Evolutionary conservation across 2,113 vertebrate species (phyloP).

Genomic region (Myiozetetes cayanensis): DNA sequence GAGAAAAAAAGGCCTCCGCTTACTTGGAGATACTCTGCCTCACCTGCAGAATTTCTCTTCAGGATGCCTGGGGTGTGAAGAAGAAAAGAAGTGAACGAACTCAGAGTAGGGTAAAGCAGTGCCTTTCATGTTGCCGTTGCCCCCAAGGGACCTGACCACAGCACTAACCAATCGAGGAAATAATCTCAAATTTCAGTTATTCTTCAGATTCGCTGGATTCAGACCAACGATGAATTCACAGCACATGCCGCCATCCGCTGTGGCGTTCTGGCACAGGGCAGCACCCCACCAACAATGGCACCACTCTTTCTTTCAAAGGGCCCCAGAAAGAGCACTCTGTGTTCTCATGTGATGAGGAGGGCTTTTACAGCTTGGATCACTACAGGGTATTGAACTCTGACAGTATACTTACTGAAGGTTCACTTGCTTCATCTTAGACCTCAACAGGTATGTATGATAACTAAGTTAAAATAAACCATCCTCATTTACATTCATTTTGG

Average conservation of each 20-base stretch:
- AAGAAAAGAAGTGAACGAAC: neutral
- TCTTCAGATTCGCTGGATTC: conserved; percentile 17
- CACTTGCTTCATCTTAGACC: neutral
- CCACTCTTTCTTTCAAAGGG: conserved; percentile 45
- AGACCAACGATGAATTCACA: neutral
- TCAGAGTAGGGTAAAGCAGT: neutral
- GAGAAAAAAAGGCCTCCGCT: neutral
- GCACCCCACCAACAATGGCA: conserved; percentile 40
- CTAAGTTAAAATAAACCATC: conserved; percentile 2
- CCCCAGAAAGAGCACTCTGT: conserved; percentile 2
- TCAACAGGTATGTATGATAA: neutral
- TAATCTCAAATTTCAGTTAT: conserved; percentile 1
- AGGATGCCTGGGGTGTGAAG: neutral
- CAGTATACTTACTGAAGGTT: neutral
- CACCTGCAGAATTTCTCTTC: neutral
- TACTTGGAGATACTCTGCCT: neutral
- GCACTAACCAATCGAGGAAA: neutral
- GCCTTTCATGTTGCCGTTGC: neutral
- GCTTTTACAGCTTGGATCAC: conserved; percentile 5
- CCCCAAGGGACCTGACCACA: neutral
- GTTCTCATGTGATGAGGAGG: neutral
- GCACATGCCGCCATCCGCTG: neutral
- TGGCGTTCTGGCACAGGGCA: conserved; percentile 42
- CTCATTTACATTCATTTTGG: neutral
- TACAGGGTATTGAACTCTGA: conserved; percentile 20